Conservation (phyloP, 2,797 vertebrate genomes). For the Uromys caudimaculatus region DNA sequence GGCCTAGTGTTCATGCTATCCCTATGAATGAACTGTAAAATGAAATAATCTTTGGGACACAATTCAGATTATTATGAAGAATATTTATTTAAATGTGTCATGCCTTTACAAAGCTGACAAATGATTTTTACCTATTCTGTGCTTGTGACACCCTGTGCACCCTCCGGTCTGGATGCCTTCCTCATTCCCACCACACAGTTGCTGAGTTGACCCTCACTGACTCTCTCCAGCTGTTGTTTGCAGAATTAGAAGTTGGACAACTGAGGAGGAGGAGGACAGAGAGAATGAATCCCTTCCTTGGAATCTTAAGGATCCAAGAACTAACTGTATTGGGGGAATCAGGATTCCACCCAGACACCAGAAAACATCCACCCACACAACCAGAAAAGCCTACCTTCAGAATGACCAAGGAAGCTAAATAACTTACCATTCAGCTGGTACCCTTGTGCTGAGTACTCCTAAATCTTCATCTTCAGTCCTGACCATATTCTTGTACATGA, state of each 20-base stretch:
- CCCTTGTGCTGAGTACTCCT: not conserved
- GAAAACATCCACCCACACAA: not conserved
- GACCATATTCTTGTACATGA: not conserved
- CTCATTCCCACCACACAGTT: slow-evolving; percentile 67
- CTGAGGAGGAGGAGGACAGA: not conserved
- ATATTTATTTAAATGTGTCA: slow-evolving; percentile 14
- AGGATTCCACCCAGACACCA: not conserved
- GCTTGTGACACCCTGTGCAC: not conserved
- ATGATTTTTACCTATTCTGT: not conserved
- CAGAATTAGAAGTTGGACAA: slow-evolving; percentile 70
- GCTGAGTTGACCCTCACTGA: slow-evolving; percentile 25
- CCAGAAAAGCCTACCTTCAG: not conserved
- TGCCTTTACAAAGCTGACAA: not conserved
- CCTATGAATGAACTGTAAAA: not conserved
- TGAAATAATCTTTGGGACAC: slow-evolving; percentile 22
- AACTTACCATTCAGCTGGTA: not conserved
- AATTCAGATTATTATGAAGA: slow-evolving; percentile 47
- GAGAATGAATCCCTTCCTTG: slow-evolving; percentile 16
- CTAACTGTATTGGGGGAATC: not conserved
- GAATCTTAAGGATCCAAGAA: slow-evolving; percentile 64
- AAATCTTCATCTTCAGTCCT: not conserved
- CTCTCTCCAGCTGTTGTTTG: slow-evolving; percentile 71
- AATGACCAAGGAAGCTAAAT: slow-evolving; percentile 13
- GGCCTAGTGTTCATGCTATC: not conserved
- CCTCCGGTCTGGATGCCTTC: slow-evolving; percentile 45